phyloP scores from a whole-genome alignment of 2,888 invertebrate species.

The Anoplius nigerrimus region DNA sequence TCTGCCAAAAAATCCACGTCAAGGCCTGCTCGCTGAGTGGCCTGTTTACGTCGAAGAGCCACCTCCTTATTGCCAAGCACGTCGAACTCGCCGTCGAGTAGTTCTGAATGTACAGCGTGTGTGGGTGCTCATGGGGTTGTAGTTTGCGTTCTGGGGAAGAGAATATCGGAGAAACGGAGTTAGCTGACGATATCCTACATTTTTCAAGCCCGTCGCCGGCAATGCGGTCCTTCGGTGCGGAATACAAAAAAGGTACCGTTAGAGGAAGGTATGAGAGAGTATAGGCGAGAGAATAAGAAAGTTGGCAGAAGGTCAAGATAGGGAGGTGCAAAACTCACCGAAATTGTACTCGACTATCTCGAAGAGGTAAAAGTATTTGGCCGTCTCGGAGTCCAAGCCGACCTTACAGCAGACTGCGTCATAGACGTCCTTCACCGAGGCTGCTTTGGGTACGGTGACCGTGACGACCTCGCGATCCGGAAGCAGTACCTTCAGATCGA shows the following conservation, averaged over 20 bases:
- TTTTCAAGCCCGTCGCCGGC: too few species aligned
- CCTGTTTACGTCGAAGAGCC: conserved; percentile 87
- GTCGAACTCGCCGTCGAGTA: conserved; percentile 98
- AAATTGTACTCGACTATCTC: conserved; percentile 98
- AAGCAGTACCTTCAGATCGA: conserved; percentile 88
- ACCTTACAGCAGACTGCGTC: conserved; percentile 90
- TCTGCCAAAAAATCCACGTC: conserved; percentile 94
- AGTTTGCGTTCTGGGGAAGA: conserved; percentile 90
- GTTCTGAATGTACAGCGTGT: conserved; percentile 98
- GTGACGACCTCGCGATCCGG: conserved; percentile 94
- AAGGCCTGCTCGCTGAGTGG: conserved; percentile 84
- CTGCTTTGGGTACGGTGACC: conserved; percentile 91
- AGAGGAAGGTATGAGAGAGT: too few species aligned
- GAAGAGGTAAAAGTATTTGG: conserved; percentile 95
- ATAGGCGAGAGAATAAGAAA: too few species aligned
- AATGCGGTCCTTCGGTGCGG: too few species aligned
- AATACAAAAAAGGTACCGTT: too few species aligned
- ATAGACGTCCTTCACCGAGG: conserved; percentile 94
- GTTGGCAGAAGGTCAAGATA: too few species aligned
- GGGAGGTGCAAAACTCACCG: conserved; percentile 78
- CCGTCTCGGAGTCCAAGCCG: conserved; percentile 86
- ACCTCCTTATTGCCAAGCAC: conserved; percentile 91
- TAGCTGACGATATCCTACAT: too few species aligned
- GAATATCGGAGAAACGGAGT: neutral
- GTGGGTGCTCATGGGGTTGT: conserved; percentile 95